These are phyloP conservation scores for Rhyzopertha dominica DNA, from an alignment of 1,140 invertebrate genomes.

Conservation along the genomic window DNA sequence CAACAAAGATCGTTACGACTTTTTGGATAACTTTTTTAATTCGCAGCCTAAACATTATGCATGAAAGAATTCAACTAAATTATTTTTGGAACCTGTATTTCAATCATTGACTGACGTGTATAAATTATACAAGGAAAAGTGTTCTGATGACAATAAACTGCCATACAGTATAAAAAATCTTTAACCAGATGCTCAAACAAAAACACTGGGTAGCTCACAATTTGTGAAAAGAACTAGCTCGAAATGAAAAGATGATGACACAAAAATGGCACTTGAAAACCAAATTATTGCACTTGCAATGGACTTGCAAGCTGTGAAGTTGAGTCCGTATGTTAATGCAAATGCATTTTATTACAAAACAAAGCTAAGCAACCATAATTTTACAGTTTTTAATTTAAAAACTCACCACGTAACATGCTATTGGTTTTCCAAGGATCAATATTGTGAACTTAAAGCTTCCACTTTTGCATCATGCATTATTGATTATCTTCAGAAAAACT, in stretches of 20 bases:
- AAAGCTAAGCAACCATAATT: conserved; percentile 46
- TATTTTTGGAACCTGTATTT: background rate
- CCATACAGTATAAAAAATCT: background rate
- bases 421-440: conserved; percentile 24
- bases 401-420: conserved; percentile 28
- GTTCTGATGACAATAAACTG: background rate
- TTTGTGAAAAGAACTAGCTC: conserved; percentile 17
- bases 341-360: conserved; percentile 46
- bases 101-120: background rate
- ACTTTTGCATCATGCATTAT: conserved; percentile 36
- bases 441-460: conserved; percentile 41
- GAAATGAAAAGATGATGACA: conserved; percentile 31
- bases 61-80: background rate
- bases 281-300: conserved; percentile 29
- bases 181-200: conserved; percentile 1
- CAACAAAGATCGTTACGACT: background rate
- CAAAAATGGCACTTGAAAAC: conserved; percentile 18
- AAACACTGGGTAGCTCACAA: conserved; percentile 19
- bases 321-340: conserved; percentile 40
- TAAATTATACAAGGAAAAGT: background rate
- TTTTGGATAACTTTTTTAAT: background rate
- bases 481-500: conserved; percentile 9
- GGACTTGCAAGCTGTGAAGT: conserved; percentile 43
- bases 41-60: background rate
- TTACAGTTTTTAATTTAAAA: conserved; percentile 44